Conservation (phyloP, 2,113 vertebrate species). For the Gymnarchus niloticus region DNA sequence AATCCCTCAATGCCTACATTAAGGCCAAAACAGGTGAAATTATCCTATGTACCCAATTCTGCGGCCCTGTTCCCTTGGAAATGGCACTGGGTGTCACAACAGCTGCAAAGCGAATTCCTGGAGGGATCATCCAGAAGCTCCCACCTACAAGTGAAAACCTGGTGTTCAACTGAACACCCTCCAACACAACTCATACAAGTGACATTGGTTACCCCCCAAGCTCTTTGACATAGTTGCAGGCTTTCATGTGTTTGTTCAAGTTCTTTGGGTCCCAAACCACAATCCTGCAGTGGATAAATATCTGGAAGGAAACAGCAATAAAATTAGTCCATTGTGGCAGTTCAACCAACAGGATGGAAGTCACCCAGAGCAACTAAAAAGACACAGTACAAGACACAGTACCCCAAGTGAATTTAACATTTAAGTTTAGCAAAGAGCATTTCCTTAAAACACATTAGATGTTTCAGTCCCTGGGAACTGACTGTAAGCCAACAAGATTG, state of each 20-base stretch:
- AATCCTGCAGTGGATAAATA: conserved; percentile 65
- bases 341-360: neutral
- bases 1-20: neutral
- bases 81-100: conserved; percentile 37
- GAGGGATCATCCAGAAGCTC: conserved; percentile 38
- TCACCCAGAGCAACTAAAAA: neutral
- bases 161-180: neutral
- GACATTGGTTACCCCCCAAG: conserved; percentile 43
- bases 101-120: conserved; percentile 29
- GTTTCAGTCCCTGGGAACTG: neutral
- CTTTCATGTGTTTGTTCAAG: conserved; percentile 53
- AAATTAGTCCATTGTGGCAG: neutral
- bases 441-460: neutral
- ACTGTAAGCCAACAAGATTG: neutral
- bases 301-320: conserved; percentile 40
- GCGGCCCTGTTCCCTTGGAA: neutral
- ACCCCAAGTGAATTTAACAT: neutral
- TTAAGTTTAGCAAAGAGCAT: neutral
- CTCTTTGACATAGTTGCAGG: conserved; percentile 59
- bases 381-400: too few relatives aligned
- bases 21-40: conserved; percentile 27
- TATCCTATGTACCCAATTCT: neutral
- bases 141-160: conserved; percentile 32
- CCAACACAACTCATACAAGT: neutral
- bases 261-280: conserved; percentile 58